phyloP scores from a whole-genome alignment of 2,888 invertebrate genomes.

The Drosophila ustulata region DNA sequence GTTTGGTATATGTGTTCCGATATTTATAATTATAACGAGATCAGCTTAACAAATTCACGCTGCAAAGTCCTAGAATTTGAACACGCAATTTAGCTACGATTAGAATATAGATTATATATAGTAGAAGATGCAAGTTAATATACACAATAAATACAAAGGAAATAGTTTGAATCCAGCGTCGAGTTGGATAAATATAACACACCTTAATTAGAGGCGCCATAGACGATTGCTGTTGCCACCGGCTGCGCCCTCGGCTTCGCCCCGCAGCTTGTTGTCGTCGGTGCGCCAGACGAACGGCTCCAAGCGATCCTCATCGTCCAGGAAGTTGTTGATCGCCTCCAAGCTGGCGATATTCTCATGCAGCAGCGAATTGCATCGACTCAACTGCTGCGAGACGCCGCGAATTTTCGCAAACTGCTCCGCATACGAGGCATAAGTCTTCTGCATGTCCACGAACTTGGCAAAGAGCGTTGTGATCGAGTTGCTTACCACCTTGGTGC shows the following conservation, averaged over 20 bases:
- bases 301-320: conserved; percentile 93
- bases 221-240: conserved; percentile 65
- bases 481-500: conserved; percentile 90
- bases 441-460: conserved; percentile 92
- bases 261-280: conserved; percentile 85
- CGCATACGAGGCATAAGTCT: conserved; percentile 93
- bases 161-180: background rate
- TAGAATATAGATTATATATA: conserved; percentile 18
- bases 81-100: conserved; percentile 19
- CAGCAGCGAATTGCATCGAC: conserved; percentile 92
- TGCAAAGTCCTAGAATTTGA: conserved; percentile 15
- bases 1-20: no score
- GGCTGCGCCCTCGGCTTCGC: conserved; percentile 77
- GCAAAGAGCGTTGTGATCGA: conserved; percentile 90
- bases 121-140: conserved; percentile 33
- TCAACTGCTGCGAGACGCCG: conserved; percentile 93
- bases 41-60: conserved; percentile 15
- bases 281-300: conserved; percentile 97
- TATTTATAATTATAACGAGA: conserved; percentile 13
- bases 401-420: conserved; percentile 94
- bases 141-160: conserved; percentile 61
- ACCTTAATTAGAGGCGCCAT: conserved; percentile 65
- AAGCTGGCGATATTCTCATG: conserved; percentile 94
- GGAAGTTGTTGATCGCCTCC: conserved; percentile 92
- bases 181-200: conserved; percentile 6